Evolutionary conservation across 2,888 invertebrate species (phyloP), one percentile per base, ranked within the genome.

Genomic region (Sinodicranocentrus sp.): DNA sequence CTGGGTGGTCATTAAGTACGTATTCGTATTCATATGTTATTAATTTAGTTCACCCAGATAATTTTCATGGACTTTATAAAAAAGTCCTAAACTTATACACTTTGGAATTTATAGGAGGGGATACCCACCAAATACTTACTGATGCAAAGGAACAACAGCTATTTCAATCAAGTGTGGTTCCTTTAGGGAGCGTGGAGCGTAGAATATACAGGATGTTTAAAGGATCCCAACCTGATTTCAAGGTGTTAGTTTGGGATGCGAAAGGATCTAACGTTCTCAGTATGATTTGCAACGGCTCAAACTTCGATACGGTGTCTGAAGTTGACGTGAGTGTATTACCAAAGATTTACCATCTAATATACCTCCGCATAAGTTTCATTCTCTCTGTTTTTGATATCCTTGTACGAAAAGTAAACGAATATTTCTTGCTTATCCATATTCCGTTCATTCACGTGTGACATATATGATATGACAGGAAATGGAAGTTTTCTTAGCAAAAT

Each of bases 401-500:
- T n/a, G n/a, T n/a, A n/a, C n/a, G n/a, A n/a, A n/a, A n/a, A n/a
- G 17, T 23, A 61, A 15, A 33, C 33, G 15, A 17, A 3, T 21
- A 54, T 21, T 21, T 54, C 48, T n/a, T n/a, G 39, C 57, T 23
- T 57, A 48, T 2, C 48, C 48, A 48, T 5, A 48, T 23, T 68
- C 43, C 48, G n/a, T 6, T 48, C 48, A 48, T 48, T 52, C 68
- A 68, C 10, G 68, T 68, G 68, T 68, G 52, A 68, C 57, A 71
- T 71, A 23, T 17, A 68, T 71, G 71, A 71, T 71, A 54, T 71
- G 71, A 71, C 71, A 71, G 71, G 71, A 71, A 71, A 71, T 71
- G 57, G 71, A 71, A 54, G 71, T 71, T 71, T 71, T 71, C 71
- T 28, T 71, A 33, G 71, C 17, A 5, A 71, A 71, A 28, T 33